phyloP scores from a whole-genome alignment of 2,888 invertebrate species.

The Neelides folsomi region DNA sequence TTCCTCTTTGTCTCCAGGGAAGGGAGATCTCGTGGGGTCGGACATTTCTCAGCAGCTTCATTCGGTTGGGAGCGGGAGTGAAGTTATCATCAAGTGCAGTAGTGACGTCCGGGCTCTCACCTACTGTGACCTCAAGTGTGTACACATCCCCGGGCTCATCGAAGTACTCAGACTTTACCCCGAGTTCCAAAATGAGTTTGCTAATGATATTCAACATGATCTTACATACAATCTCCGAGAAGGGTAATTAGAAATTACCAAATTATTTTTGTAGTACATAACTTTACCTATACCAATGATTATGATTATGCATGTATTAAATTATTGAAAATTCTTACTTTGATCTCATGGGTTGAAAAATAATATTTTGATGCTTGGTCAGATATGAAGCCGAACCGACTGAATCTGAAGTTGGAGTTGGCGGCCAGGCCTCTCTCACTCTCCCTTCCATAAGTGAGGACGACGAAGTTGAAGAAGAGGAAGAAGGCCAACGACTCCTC shows the following conservation, averaged over 20 bases:
- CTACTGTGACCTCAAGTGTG: conserved; percentile 90
- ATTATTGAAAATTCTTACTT: too few species aligned
- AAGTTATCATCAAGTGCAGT: conserved; percentile 79
- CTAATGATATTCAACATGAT: conserved; percentile 86
- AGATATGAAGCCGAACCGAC: conserved; percentile 29
- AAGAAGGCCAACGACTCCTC: conserved; percentile 41
- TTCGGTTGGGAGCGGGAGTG: conserved; percentile 41
- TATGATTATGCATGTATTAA: too few species aligned
- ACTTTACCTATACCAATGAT: too few species aligned
- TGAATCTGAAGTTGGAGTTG: conserved; percentile 34
- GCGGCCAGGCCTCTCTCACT: conserved; percentile 63
- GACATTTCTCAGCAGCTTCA: conserved; percentile 68
- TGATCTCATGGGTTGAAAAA: background rate
- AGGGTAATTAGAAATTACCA: conserved; percentile 53
- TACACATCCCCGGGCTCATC: conserved; percentile 76
- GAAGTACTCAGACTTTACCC: conserved; percentile 82
- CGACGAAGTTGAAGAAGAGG: conserved; percentile 70
- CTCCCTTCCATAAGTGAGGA: conserved; percentile 90
- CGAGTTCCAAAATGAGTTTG: conserved; percentile 87
- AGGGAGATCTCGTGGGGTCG: conserved; percentile 88
- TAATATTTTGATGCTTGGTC: background rate
- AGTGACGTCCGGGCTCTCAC: conserved; percentile 90
- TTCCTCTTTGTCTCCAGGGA: conserved; percentile 50
- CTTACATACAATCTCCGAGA: conserved; percentile 86
- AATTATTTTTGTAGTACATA: too few species aligned